Conservation (phyloP, 2,888 invertebrate species). For the Ecliptopera silaceata region DNA sequence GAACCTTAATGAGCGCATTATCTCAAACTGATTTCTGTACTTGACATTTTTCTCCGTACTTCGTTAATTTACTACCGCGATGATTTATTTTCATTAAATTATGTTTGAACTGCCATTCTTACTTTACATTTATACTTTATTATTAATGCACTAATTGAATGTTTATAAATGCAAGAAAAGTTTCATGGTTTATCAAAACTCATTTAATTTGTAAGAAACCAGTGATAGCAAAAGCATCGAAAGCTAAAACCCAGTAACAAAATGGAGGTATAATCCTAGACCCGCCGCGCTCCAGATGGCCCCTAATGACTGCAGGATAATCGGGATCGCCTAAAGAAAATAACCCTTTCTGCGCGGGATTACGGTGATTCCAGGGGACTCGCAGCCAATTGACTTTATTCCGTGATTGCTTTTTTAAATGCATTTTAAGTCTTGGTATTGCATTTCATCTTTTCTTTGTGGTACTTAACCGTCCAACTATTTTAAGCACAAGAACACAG, state of each 20-base stretch:
- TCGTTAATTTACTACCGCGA: not conserved
- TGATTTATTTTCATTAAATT: not conserved
- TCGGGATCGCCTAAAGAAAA: constrained; percentile 52
- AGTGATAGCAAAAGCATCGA: constrained; percentile 32
- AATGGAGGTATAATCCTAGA: constrained; percentile 52
- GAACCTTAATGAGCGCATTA: constrained; percentile 15
- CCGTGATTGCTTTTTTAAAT: constrained; percentile 19
- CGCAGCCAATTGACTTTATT: constrained; percentile 33
- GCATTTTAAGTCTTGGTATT: constrained; percentile 12
- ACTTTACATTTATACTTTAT: too few relatives aligned
- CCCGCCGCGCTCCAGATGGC: constrained; percentile 44
- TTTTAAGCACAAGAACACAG: too few relatives aligned
- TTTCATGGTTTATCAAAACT: not conserved
- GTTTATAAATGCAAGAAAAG: not conserved
- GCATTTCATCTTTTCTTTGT: not conserved
- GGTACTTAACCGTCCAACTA: too few relatives aligned
- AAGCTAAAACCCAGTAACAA: constrained; percentile 37
- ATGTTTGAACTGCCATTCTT: not conserved
- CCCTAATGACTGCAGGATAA: constrained; percentile 62
- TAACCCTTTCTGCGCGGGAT: constrained; percentile 41
- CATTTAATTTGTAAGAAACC: not conserved
- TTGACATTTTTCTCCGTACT: constrained; percentile 2
- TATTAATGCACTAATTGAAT: too few relatives aligned
- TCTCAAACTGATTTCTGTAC: constrained; percentile 10
- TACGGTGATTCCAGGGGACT: constrained; percentile 42